Conservation (phyloP, 1,140 invertebrate species). For the Leptinotarsa undecemlineata region DNA sequence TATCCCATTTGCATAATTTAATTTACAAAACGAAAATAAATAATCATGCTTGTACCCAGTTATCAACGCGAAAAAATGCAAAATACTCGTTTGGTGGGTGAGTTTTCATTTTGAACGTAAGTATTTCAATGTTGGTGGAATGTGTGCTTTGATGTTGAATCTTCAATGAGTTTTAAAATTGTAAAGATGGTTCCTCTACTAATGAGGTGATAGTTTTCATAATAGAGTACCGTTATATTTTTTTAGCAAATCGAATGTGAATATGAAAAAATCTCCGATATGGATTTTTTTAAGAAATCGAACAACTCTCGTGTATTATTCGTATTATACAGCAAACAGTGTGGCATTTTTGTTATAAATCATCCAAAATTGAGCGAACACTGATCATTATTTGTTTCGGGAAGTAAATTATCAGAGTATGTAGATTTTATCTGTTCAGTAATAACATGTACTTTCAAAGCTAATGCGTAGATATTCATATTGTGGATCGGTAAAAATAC, state of each 20-base stretch:
- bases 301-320: too few species aligned
- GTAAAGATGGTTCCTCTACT: too few species aligned
- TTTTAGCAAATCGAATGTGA: background rate
- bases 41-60: background rate
- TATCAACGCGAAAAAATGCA: background rate
- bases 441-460: background rate
- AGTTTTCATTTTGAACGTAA: background rate
- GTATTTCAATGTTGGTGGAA: background rate
- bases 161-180: background rate
- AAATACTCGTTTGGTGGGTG: background rate
- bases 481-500: background rate
- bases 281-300: too few species aligned
- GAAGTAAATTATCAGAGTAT: background rate
- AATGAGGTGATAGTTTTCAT: too few species aligned
- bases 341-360: background rate
- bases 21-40: conserved; percentile 4
- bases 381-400: background rate
- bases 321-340: too few species aligned
- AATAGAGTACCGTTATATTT: too few species aligned
- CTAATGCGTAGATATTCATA: background rate
- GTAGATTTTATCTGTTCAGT: background rate
- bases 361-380: background rate
- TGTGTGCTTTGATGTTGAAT: background rate
- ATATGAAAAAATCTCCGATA: background rate
- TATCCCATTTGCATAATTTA: conserved; percentile 8